Evolutionary conservation across 1,140 invertebrate species (phyloP), one percentile per base, ranked within the genome.

Genomic region (Oryctes rhinoceros): DNA sequence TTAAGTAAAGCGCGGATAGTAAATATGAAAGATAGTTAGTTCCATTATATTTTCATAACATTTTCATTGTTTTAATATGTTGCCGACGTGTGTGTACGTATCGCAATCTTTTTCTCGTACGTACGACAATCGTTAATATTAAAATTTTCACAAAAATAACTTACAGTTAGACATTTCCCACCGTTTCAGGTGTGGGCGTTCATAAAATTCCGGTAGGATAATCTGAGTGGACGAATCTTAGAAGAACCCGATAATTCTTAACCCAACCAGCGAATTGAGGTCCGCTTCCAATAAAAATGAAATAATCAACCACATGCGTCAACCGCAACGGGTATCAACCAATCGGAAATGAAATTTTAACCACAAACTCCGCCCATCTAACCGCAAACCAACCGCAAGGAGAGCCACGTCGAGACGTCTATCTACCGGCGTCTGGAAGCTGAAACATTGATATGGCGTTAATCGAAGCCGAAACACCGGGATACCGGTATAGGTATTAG

Each of bases 371-470:
- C 87, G 87, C 87, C 88, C 83, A 82, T 85, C 85, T 88, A 88
- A 89, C 88, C 88, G 83, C 88, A 89, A 89, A 89, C 88, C 88
- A 89, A 89, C 88, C 88, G 87, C 88, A 88, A 87, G 84, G 85
- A 84, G 86, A 88, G 86, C 83, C 87, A 86, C 87, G 86, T 85
- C 84, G 85, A 81, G 86, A 87, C 85, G 86, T 83, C 85, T 81
- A 84, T 83, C 81, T 83, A 79, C 65, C 80, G 80, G 67, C 83
- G 83, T 82, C 84, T 84, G 82, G 82, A 85, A 83, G 83, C 84
- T 78, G 79, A 44, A 78, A 78, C 76, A 74, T 81, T 77, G 76
- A 78, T 78, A 80, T 80, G 79, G 79, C 75, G 79, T 59, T 80
- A 67, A 67, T 67, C 65, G 65, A 76, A 48, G 44, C n/a, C 39